These are phyloP conservation scores for Stichopus horrens DNA, from an alignment of 53 echinoderm and acorn worm genomes.

Conservation along the genomic window DNA sequence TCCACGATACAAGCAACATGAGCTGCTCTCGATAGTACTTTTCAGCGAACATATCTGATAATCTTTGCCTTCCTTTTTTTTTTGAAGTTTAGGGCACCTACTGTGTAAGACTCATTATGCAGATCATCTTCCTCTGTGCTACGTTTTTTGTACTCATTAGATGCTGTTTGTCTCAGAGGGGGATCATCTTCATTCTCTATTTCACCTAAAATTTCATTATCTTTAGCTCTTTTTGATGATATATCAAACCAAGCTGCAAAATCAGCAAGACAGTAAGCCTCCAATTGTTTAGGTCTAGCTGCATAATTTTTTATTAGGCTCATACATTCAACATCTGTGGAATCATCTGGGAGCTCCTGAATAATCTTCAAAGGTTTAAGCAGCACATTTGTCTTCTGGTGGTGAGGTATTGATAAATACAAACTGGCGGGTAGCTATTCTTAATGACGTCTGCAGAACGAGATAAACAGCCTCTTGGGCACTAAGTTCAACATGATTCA, in stretches of 20 bases:
- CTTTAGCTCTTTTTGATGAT: constrained; percentile 24
- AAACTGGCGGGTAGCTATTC: constrained; percentile 38
- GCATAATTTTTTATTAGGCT: constrained; percentile 28
- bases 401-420: constrained; percentile 48
- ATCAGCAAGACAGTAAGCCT: constrained; percentile 48
- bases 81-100: not conserved
- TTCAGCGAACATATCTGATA: constrained; percentile 16
- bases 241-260: constrained; percentile 44
- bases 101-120: not conserved
- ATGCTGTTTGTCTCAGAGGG: not conserved
- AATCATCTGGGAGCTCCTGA: constrained; percentile 49
- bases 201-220: not conserved
- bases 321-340: constrained; percentile 37
- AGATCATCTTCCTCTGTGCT: not conserved
- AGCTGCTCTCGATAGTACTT: constrained; percentile 9
- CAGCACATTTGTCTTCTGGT: constrained; percentile 43
- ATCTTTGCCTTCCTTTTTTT: constrained; percentile 18
- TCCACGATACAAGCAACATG: constrained; percentile 38
- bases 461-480: constrained; percentile 54
- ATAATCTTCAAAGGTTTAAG: constrained; percentile 33
- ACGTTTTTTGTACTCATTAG: not conserved
- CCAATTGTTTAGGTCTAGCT: constrained; percentile 41
- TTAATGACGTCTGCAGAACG: constrained; percentile 47
- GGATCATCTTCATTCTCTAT: not conserved
- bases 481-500: constrained; percentile 45